These are phyloP conservation scores for Scartelaos histophorus DNA, from an alignment of 2,113 vertebrate species.

Conservation along the genomic window DNA sequence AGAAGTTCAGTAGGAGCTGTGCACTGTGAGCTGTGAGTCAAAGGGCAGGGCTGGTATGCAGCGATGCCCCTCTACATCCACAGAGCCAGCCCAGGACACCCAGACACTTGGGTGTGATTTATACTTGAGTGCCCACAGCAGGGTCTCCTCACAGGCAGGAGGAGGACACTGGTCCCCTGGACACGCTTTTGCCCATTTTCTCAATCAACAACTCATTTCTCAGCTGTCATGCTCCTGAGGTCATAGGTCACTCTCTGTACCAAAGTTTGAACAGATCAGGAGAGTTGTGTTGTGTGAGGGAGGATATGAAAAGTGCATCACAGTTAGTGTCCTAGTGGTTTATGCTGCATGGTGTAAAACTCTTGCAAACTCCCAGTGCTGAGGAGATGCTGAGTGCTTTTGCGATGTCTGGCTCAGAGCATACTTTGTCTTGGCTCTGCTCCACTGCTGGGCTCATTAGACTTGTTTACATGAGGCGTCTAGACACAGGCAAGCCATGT, in stretches of 20 bases:
- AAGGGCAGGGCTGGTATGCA: conserved; percentile 46
- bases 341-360: conserved; percentile 1
- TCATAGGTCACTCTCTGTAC: background rate
- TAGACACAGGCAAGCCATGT: conserved; percentile 60
- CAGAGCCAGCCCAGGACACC: background rate
- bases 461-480: conserved; percentile 69
- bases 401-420: conserved; percentile 35
- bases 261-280: background rate
- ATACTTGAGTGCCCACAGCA: conserved; percentile 19
- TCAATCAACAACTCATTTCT: conserved; percentile 35
- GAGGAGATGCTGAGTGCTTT: conserved; percentile 24
- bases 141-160: conserved; percentile 22
- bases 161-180: conserved; percentile 14
- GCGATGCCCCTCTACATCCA: conserved; percentile 32
- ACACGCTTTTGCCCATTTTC: conserved; percentile 55
- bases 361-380: conserved; percentile 13
- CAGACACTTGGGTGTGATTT: conserved; percentile 49
- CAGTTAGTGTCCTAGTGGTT: background rate
- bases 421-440: conserved; percentile 31
- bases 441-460: conserved; percentile 55
- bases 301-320: background rate
- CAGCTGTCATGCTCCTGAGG: conserved; percentile 12
- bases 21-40: conserved; percentile 32
- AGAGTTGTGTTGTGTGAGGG: background rate
- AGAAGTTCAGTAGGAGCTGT: conserved; percentile 14